Evolutionary conservation across 2,888 invertebrate species (phyloP).

Genomic region (Oxystoma pomonae): DNA sequence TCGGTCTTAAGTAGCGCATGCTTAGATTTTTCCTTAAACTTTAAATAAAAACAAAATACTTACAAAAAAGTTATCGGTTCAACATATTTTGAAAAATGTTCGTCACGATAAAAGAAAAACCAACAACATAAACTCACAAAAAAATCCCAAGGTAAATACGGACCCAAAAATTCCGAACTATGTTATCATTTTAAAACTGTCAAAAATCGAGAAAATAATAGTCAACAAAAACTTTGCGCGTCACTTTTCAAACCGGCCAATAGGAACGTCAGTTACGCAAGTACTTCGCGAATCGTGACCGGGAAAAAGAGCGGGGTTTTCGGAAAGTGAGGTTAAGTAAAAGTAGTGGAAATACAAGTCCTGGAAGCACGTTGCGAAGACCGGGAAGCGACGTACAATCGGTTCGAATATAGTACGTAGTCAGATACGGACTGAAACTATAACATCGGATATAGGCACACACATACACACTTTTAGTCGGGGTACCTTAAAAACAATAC

Average conservation of each 20-base stretch:
- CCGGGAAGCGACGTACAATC: neutral
- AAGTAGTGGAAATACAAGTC: neutral
- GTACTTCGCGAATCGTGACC: constrained; percentile 1
- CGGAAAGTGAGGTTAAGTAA: constrained; percentile 22
- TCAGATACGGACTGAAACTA: constrained; percentile 23
- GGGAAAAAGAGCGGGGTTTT: constrained; percentile 22
- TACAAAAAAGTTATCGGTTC: no score
- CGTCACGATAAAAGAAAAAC: no score
- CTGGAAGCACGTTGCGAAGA: neutral
- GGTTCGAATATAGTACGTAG: constrained; percentile 13
- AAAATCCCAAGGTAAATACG: no score
- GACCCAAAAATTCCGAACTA: no score
- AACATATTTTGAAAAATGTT: no score
- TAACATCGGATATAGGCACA: constrained; percentile 10
- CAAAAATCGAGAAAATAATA: no score
- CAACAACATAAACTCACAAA: no score
- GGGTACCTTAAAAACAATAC: neutral
- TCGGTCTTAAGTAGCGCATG: no score
- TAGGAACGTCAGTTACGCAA: constrained; percentile 15
- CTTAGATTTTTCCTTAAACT: no score
- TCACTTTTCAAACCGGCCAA: neutral
- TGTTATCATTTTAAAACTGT: no score
- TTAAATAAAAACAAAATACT: no score
- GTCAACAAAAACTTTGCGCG: no score
- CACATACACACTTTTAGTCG: constrained; percentile 14